Evolutionary conservation across 2,113 vertebrate species (phyloP).

Genomic region (Campylomormyrus numenius): DNA sequence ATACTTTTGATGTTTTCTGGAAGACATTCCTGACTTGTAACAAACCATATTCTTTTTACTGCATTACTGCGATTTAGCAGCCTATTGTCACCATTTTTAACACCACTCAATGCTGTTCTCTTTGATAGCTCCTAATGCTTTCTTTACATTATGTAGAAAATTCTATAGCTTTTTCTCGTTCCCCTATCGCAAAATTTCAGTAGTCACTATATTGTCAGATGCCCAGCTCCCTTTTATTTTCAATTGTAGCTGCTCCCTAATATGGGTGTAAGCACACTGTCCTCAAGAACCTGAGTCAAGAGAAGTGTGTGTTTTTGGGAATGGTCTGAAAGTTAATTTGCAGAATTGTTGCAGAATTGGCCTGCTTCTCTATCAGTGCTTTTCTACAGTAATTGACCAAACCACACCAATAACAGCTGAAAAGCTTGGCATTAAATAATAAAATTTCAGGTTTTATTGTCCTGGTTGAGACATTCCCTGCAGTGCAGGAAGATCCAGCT

Average conservation of each 20-base stretch:
- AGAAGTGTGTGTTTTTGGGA: conserved; percentile 1
- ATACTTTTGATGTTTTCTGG: neutral
- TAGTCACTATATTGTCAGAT: neutral
- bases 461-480: neutral
- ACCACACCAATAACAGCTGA: neutral
- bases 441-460: neutral
- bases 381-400: neutral
- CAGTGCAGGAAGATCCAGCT: neutral
- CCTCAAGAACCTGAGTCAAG: neutral
- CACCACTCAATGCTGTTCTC: neutral
- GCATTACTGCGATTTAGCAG: neutral
- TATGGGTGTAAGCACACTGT: neutral
- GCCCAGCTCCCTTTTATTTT: neutral
- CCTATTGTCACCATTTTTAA: neutral
- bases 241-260: neutral
- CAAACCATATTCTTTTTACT: neutral
- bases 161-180: neutral
- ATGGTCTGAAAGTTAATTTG: neutral
- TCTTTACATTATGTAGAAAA: neutral
- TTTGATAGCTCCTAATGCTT: neutral
- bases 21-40: neutral
- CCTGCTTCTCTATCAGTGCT: neutral
- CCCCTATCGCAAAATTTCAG: conserved; percentile 15
- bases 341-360: neutral
- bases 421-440: neutral